A percentile compares a stretch with the other conserved stretches of the same genome.
These are phyloP conservation scores for Periophthalmodon schlosseri DNA, from an alignment of 2,113 vertebrate species.

Conservation along the genomic window DNA sequence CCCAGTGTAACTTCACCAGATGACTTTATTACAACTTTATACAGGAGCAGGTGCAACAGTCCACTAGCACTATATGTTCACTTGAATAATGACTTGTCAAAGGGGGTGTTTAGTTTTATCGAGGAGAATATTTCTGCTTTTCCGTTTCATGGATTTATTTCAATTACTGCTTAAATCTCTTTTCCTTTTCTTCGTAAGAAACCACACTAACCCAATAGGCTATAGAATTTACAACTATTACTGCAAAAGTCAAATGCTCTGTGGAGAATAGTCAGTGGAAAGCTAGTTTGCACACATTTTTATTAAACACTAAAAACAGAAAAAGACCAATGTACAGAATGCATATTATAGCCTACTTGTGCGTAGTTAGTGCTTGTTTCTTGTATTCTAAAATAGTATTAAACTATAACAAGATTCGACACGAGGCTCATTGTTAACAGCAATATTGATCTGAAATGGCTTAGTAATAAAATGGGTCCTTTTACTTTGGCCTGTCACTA, in stretches of 20 bases:
- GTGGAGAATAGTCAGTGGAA: neutral
- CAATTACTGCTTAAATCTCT: constrained; percentile 1
- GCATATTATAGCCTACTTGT: too few relatives aligned
- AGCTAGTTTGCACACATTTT: neutral
- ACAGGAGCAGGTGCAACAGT: constrained; percentile 7
- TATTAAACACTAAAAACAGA: too few relatives aligned
- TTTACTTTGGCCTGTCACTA: too few relatives aligned
- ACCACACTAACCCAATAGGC: neutral
- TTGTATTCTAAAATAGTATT: too few relatives aligned
- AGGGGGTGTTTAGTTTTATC: constrained; percentile 18
- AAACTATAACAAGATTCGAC: too few relatives aligned
- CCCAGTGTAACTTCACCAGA: constrained; percentile 23
- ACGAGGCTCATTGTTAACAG: too few relatives aligned
- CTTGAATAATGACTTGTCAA: constrained; percentile 31
- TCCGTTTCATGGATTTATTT: neutral
- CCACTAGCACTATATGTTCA: constrained; percentile 3
- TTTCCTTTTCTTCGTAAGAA: neutral
- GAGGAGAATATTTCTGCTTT: neutral
- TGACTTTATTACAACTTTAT: constrained; percentile 10
- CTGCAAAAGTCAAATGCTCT: neutral
- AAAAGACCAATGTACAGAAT: too few relatives aligned
- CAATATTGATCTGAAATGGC: too few relatives aligned
- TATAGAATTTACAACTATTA: neutral
- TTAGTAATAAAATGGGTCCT: too few relatives aligned
- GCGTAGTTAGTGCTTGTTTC: too few relatives aligned